Conservation (phyloP, 2,888 invertebrate species). For the Ichneumoninae sp. region DNA sequence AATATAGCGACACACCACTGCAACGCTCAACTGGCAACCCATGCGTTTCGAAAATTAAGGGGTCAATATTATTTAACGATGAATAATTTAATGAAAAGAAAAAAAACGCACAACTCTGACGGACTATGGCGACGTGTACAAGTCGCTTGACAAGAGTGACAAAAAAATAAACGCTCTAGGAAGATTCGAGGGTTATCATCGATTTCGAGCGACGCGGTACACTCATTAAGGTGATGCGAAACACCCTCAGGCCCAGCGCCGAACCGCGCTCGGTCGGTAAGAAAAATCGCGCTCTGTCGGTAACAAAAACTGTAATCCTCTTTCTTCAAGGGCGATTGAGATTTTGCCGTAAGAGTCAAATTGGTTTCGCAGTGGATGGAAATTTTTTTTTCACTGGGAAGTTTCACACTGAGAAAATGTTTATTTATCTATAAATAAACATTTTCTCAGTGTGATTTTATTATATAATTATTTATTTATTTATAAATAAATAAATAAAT, state of each 20-base stretch:
- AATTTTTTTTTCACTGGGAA: too few relatives aligned
- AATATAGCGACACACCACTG: slow-evolving; percentile 83
- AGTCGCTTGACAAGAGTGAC: slow-evolving; percentile 19
- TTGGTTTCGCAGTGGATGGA: too few relatives aligned
- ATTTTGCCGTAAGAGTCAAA: too few relatives aligned
- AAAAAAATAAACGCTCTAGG: slow-evolving; percentile 15
- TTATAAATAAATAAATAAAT: too few relatives aligned
- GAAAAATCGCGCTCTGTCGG: too few relatives aligned
- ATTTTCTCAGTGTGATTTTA: too few relatives aligned
- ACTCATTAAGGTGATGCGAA: slow-evolving; percentile 46
- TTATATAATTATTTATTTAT: too few relatives aligned
- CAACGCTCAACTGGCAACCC: slow-evolving; percentile 81
- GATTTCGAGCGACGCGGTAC: slow-evolving; percentile 63
- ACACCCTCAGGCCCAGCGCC: background rate
- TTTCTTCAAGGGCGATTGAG: too few relatives aligned
- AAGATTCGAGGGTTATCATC: slow-evolving; percentile 60
- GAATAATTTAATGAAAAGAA: slow-evolving; percentile 52
- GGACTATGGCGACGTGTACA: slow-evolving; percentile 31
- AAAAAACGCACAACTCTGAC: slow-evolving; percentile 32
- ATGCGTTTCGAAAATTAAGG: slow-evolving; percentile 75
- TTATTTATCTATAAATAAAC: too few relatives aligned
- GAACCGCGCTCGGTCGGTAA: too few relatives aligned
- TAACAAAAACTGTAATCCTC: too few relatives aligned
- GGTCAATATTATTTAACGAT: slow-evolving; percentile 54
- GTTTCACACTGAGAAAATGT: too few relatives aligned